Conservation (phyloP, 2,888 invertebrate species). For the Ophioninae sp. region DNA sequence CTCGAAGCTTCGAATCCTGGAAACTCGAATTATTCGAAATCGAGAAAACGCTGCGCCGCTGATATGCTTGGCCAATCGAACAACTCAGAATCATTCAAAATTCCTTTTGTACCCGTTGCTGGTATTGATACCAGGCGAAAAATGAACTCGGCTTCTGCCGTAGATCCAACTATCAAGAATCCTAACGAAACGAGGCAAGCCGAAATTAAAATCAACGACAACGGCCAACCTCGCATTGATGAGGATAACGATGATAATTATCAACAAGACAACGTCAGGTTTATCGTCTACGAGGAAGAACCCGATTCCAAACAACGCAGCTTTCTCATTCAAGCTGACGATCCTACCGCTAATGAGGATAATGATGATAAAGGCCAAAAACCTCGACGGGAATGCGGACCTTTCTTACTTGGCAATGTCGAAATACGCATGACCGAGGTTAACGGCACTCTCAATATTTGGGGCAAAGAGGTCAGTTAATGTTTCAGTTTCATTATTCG, state of each 20-base stretch:
- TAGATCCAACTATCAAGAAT: slow-evolving; percentile 58
- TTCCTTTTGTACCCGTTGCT: slow-evolving; percentile 67
- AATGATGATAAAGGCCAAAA: slow-evolving; percentile 63
- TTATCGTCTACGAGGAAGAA: slow-evolving; percentile 76
- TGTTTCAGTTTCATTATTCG: not conserved
- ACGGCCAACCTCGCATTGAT: slow-evolving; percentile 11
- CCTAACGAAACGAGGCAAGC: not conserved
- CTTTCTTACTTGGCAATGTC: slow-evolving; percentile 77
- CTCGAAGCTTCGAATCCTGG: slow-evolving; percentile 2
- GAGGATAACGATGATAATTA: slow-evolving; percentile 60
- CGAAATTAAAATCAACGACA: slow-evolving; percentile 7
- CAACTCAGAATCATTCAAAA: slow-evolving; percentile 72
- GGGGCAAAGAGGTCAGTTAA: slow-evolving; percentile 77
- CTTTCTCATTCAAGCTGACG: slow-evolving; percentile 76
- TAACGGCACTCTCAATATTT: slow-evolving; percentile 79
- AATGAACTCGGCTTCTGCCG: slow-evolving; percentile 64
- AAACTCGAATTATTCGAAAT: slow-evolving; percentile 13
- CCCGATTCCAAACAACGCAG: slow-evolving; percentile 74
- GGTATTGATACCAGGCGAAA: slow-evolving; percentile 52
- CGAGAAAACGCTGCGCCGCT: slow-evolving; percentile 74
- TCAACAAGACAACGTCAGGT: slow-evolving; percentile 74
- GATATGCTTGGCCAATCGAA: slow-evolving; percentile 68
- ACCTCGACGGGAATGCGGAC: slow-evolving; percentile 76
- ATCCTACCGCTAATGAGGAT: slow-evolving; percentile 50
- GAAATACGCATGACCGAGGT: slow-evolving; percentile 78